A percentile compares a stretch with the other conserved stretches of the same genome.
Conservation (phyloP, 2,113 vertebrate genomes). For the Cephalopterus ornatus region DNA sequence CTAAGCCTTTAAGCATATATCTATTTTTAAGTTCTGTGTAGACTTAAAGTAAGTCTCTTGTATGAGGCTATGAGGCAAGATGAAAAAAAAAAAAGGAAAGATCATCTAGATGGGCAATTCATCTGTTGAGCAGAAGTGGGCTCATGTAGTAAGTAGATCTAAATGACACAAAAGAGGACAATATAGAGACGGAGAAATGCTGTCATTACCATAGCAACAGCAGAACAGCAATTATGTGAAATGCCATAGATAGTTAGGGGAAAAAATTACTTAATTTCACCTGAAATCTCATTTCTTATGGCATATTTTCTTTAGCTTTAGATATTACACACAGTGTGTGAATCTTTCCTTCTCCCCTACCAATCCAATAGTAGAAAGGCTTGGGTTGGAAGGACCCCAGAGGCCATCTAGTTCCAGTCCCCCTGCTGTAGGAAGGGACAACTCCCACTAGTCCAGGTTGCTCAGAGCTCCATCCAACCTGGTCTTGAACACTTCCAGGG, state of each 20-base stretch:
- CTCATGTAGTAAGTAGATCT: neutral
- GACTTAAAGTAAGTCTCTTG: neutral
- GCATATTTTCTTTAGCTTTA: neutral
- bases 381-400: neutral
- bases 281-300: neutral
- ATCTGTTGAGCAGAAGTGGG: neutral
- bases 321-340: neutral
- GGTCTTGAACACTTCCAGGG: neutral
- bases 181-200: neutral
- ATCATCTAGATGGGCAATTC: neutral
- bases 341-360: neutral
- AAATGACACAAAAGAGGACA: neutral
- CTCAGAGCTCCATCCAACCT: neutral
- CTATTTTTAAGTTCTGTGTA: neutral
- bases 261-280: neutral
- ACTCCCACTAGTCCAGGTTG: neutral
- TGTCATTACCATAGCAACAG: slow-evolving; percentile 1
- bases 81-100: neutral
- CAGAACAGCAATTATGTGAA: neutral
- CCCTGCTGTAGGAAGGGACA: neutral
- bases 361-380: neutral
- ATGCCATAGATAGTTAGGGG: neutral
- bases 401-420: too few relatives aligned
- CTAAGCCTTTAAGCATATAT: neutral
- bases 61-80: neutral